A percentile compares a stretch with the other conserved stretches of the same genome.
Conservation (phyloP, 2,797 vertebrate genomes). For the Enteromius paludinosus region DNA sequence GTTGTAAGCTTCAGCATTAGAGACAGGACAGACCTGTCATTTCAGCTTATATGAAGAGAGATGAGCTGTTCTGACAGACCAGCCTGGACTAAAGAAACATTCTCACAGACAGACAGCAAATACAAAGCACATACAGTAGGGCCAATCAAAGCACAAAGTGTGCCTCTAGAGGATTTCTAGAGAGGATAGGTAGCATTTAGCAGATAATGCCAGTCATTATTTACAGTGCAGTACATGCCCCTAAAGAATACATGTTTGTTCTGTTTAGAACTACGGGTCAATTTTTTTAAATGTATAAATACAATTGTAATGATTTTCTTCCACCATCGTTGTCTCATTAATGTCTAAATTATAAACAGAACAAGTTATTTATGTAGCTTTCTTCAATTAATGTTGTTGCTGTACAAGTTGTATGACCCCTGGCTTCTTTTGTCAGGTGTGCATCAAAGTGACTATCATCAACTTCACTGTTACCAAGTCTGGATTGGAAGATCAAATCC, state of each 20-base stretch:
- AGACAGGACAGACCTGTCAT: slow-evolving; percentile 25
- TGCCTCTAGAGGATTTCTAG: not conserved
- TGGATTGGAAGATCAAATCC: slow-evolving; percentile 87
- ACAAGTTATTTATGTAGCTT: not conserved
- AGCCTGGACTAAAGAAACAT: slow-evolving; percentile 17
- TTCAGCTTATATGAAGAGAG: not conserved
- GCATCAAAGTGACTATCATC: slow-evolving; percentile 91
- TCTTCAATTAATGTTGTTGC: not conserved
- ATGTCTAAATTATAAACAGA: not conserved
- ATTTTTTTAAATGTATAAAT: not conserved
- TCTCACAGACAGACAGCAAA: slow-evolving; percentile 9
- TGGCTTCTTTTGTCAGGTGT: slow-evolving; percentile 76
- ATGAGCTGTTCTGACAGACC: slow-evolving; percentile 5
- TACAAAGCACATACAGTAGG: not conserved
- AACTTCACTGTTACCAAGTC: slow-evolving; percentile 90
- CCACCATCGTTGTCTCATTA: not conserved
- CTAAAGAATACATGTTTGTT: slow-evolving; percentile 4
- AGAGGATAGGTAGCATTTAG: not conserved
- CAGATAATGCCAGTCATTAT: slow-evolving; percentile 18
- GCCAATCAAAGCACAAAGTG: slow-evolving; percentile 4
- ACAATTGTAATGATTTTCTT: not conserved
- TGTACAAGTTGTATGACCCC: not conserved
- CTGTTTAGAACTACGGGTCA: not conserved
- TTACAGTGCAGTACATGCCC: not conserved
- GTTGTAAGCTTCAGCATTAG: not conserved